Conservation (phyloP, 2,888 invertebrate genomes). For the Drosophila subsilvestris region DNA sequence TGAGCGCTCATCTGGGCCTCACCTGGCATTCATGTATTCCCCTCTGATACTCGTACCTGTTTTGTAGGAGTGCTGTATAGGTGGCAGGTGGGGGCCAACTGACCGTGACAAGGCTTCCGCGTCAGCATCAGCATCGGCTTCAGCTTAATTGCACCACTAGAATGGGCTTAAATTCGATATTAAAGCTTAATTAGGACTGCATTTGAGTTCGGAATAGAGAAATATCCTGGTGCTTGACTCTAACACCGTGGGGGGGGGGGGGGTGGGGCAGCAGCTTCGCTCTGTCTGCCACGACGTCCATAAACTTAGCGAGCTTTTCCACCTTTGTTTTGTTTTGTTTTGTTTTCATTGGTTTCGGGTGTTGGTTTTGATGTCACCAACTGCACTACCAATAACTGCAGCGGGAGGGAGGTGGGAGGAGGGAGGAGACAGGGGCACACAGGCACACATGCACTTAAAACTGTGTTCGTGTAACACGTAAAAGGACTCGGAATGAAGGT, state of each 20-base stretch:
- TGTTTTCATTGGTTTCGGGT: constrained; percentile 7
- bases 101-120: constrained; percentile 4
- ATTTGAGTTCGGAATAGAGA: too few relatives aligned
- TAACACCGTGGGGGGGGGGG: too few relatives aligned
- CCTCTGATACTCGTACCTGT: too few relatives aligned
- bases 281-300: constrained; percentile 15
- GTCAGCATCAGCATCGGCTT: background rate
- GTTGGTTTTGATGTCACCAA: constrained; percentile 18
- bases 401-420: background rate
- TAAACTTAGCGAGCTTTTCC: constrained; percentile 20
- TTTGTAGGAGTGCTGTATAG: background rate
- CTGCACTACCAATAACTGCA: constrained; percentile 18
- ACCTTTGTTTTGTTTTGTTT: background rate
- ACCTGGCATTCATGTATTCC: constrained; percentile 13
- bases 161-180: constrained; percentile 17
- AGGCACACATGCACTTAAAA: constrained; percentile 48
- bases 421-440: constrained; percentile 16
- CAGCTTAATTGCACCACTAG: constrained; percentile 1
- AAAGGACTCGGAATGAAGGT: constrained; percentile 75
- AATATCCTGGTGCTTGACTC: too few relatives aligned
- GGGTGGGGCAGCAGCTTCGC: too few relatives aligned
- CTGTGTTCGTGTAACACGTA: constrained; percentile 71
- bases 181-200: background rate
- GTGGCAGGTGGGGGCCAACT: constrained; percentile 6
- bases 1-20: constrained; percentile 33